phyloP scores from a whole-genome alignment of 2,113 vertebrate genomes.

The Apeltes quadracus region DNA sequence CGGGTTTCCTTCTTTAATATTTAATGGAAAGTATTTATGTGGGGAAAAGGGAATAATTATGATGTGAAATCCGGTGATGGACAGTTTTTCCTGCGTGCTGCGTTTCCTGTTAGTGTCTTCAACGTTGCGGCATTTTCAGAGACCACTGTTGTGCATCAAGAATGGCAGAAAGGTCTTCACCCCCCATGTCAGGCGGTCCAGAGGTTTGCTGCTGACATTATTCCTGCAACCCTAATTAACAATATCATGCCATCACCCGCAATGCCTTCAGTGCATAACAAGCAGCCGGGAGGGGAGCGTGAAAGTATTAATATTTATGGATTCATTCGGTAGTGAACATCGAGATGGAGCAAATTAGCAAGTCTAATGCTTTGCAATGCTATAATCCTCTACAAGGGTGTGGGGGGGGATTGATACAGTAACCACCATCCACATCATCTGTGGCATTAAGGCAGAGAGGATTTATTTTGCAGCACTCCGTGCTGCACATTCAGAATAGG shows the following conservation, averaged over 20 bases:
- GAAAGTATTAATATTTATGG: slow-evolving; percentile 74
- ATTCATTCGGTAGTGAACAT: slow-evolving; percentile 60
- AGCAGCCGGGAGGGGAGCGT: slow-evolving; percentile 44
- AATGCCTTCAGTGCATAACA: slow-evolving; percentile 54
- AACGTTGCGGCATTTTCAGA: not conserved
- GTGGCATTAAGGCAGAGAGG: slow-evolving; percentile 34
- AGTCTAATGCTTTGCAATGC: slow-evolving; percentile 68
- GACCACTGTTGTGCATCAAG: slow-evolving; percentile 18
- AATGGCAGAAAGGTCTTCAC: slow-evolving; percentile 50
- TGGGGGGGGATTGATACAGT: slow-evolving; percentile 42
- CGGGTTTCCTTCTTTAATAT: slow-evolving; percentile 12
- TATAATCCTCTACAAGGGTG: slow-evolving; percentile 36
- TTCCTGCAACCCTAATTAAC: slow-evolving; percentile 65
- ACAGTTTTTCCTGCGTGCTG: not conserved
- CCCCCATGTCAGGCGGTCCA: slow-evolving; percentile 55
- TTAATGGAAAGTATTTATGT: slow-evolving; percentile 1
- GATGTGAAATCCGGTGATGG: slow-evolving; percentile 14
- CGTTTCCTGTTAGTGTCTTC: slow-evolving; percentile 9
- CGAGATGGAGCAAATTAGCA: slow-evolving; percentile 67
- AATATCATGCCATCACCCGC: slow-evolving; percentile 54
- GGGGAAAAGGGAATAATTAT: not conserved
- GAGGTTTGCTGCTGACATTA: slow-evolving; percentile 49
- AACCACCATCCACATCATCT: slow-evolving; percentile 34
- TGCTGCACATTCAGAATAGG: slow-evolving; percentile 21
- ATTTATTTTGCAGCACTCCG: slow-evolving; percentile 23